Evolutionary conservation across 2,888 invertebrate genomes (phyloP).

Genomic region (Cylindroiulus punctatus): DNA sequence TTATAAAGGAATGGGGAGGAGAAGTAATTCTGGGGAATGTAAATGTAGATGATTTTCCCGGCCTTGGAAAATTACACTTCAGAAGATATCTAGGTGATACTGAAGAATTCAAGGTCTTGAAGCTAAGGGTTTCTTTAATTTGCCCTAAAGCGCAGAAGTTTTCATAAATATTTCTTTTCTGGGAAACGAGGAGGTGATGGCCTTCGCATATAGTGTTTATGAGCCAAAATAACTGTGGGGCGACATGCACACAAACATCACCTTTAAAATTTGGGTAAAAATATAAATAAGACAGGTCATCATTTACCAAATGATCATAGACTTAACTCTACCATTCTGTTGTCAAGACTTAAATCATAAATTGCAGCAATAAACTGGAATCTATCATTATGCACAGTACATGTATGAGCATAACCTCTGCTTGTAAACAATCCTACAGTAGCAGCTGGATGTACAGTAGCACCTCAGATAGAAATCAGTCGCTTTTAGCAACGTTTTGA

Average conservation of each 20-base stretch:
- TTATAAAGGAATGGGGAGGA: neutral
- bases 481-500: neutral
- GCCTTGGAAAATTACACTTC: neutral
- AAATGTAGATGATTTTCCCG: neutral
- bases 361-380: neutral
- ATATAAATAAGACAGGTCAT: neutral
- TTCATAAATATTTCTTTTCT: neutral
- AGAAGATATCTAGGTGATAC: constrained; percentile 7
- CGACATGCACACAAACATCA: neutral
- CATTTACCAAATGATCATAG: neutral
- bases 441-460: neutral
- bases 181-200: neutral
- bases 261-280: neutral
- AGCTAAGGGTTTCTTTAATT: neutral
- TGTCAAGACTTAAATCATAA: neutral
- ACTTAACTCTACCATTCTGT: neutral
- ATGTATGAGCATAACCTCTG: neutral
- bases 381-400: neutral
- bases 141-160: neutral
- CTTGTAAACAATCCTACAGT: too few species aligned
- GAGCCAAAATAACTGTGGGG: neutral
- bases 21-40: neutral
- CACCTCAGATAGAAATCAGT: neutral
- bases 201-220: constrained; percentile 8
- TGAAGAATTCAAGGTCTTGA: neutral